Base-by-base conservation (phyloP, 2,797 vertebrate species). In the Acrossocheilus fasciatus region DNA sequence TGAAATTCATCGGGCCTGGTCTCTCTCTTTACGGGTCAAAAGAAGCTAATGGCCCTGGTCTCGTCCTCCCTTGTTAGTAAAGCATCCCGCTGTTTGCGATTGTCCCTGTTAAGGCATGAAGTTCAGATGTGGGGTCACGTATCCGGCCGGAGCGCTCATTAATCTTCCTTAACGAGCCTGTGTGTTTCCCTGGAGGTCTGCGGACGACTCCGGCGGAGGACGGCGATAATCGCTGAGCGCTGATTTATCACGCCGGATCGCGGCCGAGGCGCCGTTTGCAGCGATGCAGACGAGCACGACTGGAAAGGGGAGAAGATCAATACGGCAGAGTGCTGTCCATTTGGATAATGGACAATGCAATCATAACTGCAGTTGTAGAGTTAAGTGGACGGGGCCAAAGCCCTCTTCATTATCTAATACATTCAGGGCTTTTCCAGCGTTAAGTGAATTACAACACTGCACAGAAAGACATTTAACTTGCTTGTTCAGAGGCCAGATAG, bases 301-400 rank as follows among this genome's bases (percentile, higher is more conserved):
- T 96, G 94, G 95, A 91, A 94, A 93, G 92, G 95, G 92, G 95
- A 88, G 92, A 93, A 96, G 96, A 98, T 98, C 96, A 96, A 97
- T 97, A 97, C 89, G 78, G 77, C 93, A 92, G 90, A 95, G 96
- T 96, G 94, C 93, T 96, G 96, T 96, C 96, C 96, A 97, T 97
- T 98, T 98, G 94, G 94, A 95, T 98, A 98, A 98, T 97, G 96
- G 97, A 96, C 94, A 94, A 94, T 91, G 91, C 91, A 95, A 82
- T 96, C 96, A 96, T 96, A 97, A 92, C 92, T 93, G 90, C 91
- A 93, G 89, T 93, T 95, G 93, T 94, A 93, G 94, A 96, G 95
- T 95, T 95, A 93, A 96, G 93, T 92, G 94, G 94, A 95, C 93
- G 93, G 94, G 94, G 94, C 96, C 97, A 95, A 92, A 92, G 91